These are phyloP conservation scores for Halcyon malimbica DNA, from an alignment of 2,113 vertebrate genomes.

Conservation along the genomic window DNA sequence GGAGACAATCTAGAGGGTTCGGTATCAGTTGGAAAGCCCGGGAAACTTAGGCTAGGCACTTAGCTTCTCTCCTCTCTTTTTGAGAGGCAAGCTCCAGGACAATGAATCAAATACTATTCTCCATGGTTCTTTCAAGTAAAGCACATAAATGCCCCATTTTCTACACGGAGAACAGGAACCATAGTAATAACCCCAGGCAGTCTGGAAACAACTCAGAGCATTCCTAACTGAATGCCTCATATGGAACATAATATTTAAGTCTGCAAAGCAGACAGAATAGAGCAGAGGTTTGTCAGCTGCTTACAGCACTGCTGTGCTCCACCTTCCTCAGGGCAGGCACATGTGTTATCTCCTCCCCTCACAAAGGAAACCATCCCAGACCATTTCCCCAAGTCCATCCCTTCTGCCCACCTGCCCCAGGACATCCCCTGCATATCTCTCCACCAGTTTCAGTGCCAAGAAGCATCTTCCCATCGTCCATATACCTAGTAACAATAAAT, in stretches of 20 bases:
- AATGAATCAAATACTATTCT: not conserved
- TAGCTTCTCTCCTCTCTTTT: not conserved
- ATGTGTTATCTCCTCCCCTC: not conserved
- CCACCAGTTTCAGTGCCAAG: not conserved
- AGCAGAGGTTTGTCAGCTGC: not conserved
- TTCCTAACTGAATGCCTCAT: not conserved
- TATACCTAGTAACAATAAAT: not conserved
- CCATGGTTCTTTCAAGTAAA: not conserved
- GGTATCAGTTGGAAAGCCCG: not conserved
- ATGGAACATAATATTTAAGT: not conserved
- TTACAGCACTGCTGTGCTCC: not conserved
- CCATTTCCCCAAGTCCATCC: not conserved
- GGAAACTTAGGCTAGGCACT: rapidly evolving
- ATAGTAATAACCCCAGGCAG: not conserved
- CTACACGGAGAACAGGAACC: not conserved
- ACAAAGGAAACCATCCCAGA: not conserved
- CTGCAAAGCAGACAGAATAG: not conserved
- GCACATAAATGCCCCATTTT: not conserved
- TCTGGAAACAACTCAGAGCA: not conserved
- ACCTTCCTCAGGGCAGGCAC: not conserved
- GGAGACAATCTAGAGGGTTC: not conserved
- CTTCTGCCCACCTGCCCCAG: not conserved
- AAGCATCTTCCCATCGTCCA: rapidly evolving
- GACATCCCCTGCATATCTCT: not conserved
- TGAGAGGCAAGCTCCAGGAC: not conserved